Base-by-base conservation (phyloP, 1,140 invertebrate species). In the Mamestra configurata region DNA sequence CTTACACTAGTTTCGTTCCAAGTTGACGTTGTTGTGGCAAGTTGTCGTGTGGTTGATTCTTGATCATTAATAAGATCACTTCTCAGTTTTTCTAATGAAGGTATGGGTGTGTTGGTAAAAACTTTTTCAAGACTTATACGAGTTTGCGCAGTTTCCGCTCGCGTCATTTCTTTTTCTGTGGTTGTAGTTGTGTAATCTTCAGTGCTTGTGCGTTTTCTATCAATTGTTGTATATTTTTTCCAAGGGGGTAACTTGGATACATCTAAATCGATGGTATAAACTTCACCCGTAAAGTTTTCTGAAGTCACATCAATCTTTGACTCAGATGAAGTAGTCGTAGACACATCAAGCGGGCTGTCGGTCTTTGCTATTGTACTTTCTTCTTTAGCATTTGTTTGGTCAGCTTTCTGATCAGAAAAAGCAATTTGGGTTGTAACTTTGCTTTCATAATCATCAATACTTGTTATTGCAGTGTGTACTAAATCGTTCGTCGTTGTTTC, bases 211-310 rank as follows among this genome's bases (percentile, higher is more conserved):
- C 78, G 76, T 82, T 89, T 90, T 85, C 89, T 89, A 55, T 88
- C 85, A 64, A 93, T 92, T 27, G 49, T 81, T 49, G 83, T 92
- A 73, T 93, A 93, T 80, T 86, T 91, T 71, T 89, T 93, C 87
- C 90, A 88, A 11, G 76, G 77, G 40, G 86, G 78, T 11, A 57
- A 22, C 7, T 51, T 40, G 1, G 24, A n/a, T 24, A 37, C 11
- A 22, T 22, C 0, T 13, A 46, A 24, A 13, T 68, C 64, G 1
- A 31, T 24, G 18, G 27, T 35, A 51, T n/a, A 3, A n/a, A 8
- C 46, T 8, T 70, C 22, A 27, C 15, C 1, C 11, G 15, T 43
- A 46, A 4, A 35, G 11, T 49, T 35, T 2, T 31, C 20, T 53
- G 24, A 31, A 13, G 68, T 71, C 35, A 37, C 61, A 59, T 59